Evolutionary conservation across 2,888 invertebrate species (phyloP), one percentile per base, ranked within the genome.

Genomic region (Lissocephala sabroskyi): DNA sequence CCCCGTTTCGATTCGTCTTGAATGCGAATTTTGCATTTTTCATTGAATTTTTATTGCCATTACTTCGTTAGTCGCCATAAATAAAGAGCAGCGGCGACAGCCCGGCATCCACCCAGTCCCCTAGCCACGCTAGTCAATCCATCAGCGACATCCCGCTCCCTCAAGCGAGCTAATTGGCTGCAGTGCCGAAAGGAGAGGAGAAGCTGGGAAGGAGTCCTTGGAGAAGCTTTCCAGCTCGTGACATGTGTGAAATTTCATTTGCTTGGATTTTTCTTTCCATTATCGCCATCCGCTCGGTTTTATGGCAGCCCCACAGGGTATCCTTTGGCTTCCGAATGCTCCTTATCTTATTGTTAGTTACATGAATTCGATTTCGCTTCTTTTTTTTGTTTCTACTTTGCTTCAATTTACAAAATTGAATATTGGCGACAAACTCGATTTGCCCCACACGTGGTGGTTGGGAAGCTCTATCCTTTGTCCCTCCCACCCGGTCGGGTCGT

Each of bases 321-420:
- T n/a, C 30, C 30, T 32, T 13, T 5, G 3, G 5, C 30, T 32
- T 11, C 13, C 30, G 16, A 10, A 13, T 58, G 62, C 49, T 56
- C 68, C 59, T 46, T 55, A 32, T 40, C 40, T 33, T 45, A 41
- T 43, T 36, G 19, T 49, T 43, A 58, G 41, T 36, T 48, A 42
- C 37, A 42, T 30, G 23, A 28, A 40, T 28, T 42, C 16, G 40
- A 41, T 45, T 45, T 39, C 18, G 49, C 42, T 61, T 56, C n/a
- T 28, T n/a, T 9, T 14, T 45, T 56, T 56, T 53, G 49, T 58
- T 67, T 59, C 51, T 59, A 55, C 65, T 67, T 71, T 71, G 56
- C 56, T 62, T 68, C 74, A 74, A 75, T 74, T 71, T 71, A 64
- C 59, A 62, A 74, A 74, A 74, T 74, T 74, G 75, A 75, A 74